Base-by-base conservation (phyloP, 2,888 invertebrate genomes). In the Xanthorhoe spadicearia region DNA sequence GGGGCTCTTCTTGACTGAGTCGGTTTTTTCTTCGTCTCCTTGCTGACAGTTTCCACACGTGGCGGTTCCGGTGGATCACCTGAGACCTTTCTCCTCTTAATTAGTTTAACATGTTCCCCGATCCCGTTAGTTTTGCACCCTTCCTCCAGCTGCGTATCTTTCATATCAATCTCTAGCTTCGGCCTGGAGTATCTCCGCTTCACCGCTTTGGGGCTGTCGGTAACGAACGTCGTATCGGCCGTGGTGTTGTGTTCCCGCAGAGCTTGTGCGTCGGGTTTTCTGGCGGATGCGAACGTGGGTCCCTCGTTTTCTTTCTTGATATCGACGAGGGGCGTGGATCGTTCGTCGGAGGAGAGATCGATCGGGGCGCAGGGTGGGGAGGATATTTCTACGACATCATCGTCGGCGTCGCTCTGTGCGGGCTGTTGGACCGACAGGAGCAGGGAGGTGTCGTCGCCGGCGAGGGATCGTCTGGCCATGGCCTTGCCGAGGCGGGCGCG, bases 401-500 rank as follows among this genome's bases (percentile, higher is more conserved):
- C 94, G 69, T 93, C 94, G 2, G 88, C 85, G 52, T 94, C 94
- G 66, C 93, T 92, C 5, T 78, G 76, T 13, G 88, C 79, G 32
- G 88, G 85, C 51, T 81, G 83, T 0, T 87, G 85, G 0, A 77
- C 83, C 0, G 84, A 73, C 38, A 95, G 77, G 0, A 94, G 84
- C 73, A 94, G 88, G 17, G 90, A 92, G 49, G 94, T 94, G 70
- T 93, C 93, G 61, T 93, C 92, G n/a, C 93, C 92, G 6, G 89
- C 94, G 57, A 94, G 91, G 23, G 94, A 94, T 74, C 95, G 94
- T 18, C 96, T 88, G 8, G 95, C 96, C 95, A 96, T 96, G 32
- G 94, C 95, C 81, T 96, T 96, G 55, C 92, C 93, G 49, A 94
- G 88, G 7, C 93, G 86, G 0, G 93, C 93, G 48, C 93, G 84